These are phyloP conservation scores for Thaleichthys pacificus DNA, from an alignment of 2,797 vertebrate species.

Conservation along the genomic window DNA sequence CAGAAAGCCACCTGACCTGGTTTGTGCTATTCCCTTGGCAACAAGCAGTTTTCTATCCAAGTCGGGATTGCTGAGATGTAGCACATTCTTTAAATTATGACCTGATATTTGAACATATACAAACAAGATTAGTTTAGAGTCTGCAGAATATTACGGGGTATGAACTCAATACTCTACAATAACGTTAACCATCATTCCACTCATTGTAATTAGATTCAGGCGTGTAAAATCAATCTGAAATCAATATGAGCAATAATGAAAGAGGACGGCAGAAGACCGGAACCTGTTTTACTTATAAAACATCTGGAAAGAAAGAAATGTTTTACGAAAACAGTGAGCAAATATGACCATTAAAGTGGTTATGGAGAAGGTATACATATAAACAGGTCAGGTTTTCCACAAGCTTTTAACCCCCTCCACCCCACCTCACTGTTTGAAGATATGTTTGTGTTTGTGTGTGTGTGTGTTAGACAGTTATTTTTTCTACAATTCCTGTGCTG, in stretches of 20 bases:
- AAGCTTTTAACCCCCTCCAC: not conserved
- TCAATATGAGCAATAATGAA: conserved; percentile 40
- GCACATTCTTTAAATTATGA: conserved; percentile 1
- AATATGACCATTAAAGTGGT: conserved; percentile 2
- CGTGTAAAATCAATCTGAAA: conserved; percentile 51
- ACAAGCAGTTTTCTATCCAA: conserved; percentile 40
- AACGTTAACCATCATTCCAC: conserved; percentile 54
- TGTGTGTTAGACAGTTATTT: not conserved
- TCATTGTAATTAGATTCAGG: conserved; percentile 61
- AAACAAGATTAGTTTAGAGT: conserved; percentile 49
- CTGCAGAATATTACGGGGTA: conserved; percentile 21
- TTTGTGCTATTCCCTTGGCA: conserved; percentile 56
- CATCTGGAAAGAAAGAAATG: not conserved
- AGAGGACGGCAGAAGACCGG: not conserved
- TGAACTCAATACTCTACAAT: conserved; percentile 43
- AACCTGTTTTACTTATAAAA: not conserved
- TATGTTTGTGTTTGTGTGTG: conserved; percentile 6
- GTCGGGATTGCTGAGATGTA: conserved; percentile 3
- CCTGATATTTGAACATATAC: not conserved
- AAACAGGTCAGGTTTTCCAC: not conserved
- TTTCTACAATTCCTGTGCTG: conserved; percentile 24
- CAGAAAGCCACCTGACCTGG: conserved; percentile 49
- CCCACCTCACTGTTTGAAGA: conserved; percentile 20
- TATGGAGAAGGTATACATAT: not conserved
- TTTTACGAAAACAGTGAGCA: not conserved